These are phyloP conservation scores for Sebastiscus tertius DNA, from an alignment of 2,797 vertebrate genomes.

Conservation along the genomic window DNA sequence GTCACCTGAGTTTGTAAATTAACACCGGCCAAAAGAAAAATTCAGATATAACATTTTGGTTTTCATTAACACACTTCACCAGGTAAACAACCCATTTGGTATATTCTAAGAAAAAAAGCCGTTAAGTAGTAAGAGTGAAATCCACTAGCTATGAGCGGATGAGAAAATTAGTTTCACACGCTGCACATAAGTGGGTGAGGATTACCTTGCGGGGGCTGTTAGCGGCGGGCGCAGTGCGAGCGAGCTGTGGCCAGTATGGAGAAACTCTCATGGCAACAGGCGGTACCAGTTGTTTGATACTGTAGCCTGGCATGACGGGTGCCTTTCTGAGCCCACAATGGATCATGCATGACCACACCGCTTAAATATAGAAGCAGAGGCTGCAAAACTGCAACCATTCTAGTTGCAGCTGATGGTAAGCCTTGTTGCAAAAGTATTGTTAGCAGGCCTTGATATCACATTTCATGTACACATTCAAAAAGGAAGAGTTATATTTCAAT, in stretches of 20 bases:
- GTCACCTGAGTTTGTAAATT: background rate
- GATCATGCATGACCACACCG: slow-evolving; percentile 70
- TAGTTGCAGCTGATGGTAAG: background rate
- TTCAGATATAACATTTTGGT: background rate
- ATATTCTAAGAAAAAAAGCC: background rate
- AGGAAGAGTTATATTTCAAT: background rate
- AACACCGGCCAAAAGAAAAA: background rate
- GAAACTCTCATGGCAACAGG: slow-evolving; percentile 61
- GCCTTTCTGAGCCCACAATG: slow-evolving; percentile 64
- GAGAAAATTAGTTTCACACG: slow-evolving; percentile 34
- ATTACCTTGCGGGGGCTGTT: slow-evolving; percentile 37
- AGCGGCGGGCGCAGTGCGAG: slow-evolving; percentile 6
- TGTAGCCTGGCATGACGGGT: slow-evolving; percentile 60
- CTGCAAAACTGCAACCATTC: slow-evolving; percentile 56
- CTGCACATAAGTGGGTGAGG: slow-evolving; percentile 39
- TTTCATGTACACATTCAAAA: background rate
- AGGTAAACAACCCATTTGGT: background rate
- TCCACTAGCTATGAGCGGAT: background rate
- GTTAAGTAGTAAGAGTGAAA: background rate
- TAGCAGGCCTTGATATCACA: background rate
- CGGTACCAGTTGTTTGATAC: slow-evolving; percentile 68
- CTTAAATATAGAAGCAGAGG: slow-evolving; percentile 69
- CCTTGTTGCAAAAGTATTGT: background rate
- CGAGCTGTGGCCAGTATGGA: slow-evolving; percentile 34
- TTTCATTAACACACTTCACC: background rate